Evolutionary conservation across 2,888 invertebrate species (phyloP).

Genomic region (Dorcus hopei): DNA sequence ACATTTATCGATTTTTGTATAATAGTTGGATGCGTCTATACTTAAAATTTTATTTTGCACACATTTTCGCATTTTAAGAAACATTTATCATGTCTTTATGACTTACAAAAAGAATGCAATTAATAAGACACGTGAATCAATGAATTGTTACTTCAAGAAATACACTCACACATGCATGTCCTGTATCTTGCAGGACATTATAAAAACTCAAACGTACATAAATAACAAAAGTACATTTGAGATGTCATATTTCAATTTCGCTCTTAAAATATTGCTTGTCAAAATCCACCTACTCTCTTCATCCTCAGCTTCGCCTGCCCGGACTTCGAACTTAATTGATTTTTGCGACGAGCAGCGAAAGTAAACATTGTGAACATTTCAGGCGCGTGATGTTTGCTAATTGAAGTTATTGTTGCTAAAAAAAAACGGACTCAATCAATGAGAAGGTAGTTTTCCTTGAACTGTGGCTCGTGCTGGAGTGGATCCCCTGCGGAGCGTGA

Average conservation of each 20-base stretch:
- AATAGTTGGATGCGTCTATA: no score
- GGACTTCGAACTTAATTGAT: no score
- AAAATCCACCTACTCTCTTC: constrained; percentile 19
- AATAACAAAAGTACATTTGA: constrained; percentile 26
- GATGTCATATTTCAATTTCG: constrained; percentile 27
- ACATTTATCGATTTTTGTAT: no score
- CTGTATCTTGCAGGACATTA: background rate
- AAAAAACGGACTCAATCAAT: background rate
- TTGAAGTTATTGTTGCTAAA: background rate
- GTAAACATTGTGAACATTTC: no score
- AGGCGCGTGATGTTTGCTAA: background rate
- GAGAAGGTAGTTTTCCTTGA: background rate
- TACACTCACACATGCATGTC: no score
- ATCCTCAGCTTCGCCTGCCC: no score
- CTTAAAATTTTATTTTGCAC: no score
- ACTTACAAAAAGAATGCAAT: no score
- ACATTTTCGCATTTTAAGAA: no score
- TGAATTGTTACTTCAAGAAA: background rate
- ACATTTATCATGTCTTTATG: no score
- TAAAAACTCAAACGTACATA: constrained; percentile 20
- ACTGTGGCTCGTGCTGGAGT: constrained; percentile 34
- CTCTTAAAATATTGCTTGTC: constrained; percentile 20
- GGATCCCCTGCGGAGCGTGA: constrained; percentile 30
- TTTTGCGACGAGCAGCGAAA: no score
- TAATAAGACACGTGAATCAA: background rate